These are phyloP conservation scores for Ptyas mucosa DNA, from an alignment of 2,113 vertebrate genomes.

Conservation along the genomic window DNA sequence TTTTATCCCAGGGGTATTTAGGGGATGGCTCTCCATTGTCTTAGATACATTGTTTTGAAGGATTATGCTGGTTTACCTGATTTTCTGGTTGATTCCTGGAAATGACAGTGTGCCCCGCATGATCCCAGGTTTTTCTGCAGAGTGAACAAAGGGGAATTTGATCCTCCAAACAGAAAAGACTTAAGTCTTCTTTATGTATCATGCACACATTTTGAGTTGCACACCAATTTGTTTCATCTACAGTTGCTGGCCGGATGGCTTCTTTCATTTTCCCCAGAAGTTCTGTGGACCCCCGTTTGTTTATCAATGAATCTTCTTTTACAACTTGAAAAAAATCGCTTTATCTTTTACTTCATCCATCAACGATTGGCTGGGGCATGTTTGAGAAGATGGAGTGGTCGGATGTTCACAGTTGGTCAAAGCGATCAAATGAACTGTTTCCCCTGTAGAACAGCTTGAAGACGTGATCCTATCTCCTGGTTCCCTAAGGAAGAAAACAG, in stretches of 20 bases:
- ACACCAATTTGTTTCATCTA: neutral
- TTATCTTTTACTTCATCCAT: neutral
- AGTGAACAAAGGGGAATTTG: neutral
- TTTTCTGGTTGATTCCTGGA: neutral
- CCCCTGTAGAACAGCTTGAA: accelerated
- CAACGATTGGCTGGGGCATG: neutral
- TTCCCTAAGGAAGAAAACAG: neutral
- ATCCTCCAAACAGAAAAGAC: slow-evolving; percentile 1
- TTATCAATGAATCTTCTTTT: neutral
- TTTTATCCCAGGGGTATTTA: neutral
- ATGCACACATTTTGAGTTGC: neutral
- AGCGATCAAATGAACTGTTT: neutral
- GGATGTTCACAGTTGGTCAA: neutral
- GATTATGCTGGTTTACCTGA: neutral
- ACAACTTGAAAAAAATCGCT: neutral
- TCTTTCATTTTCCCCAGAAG: neutral
- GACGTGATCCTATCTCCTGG: neutral
- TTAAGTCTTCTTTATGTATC: neutral
- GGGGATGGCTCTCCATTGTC: neutral
- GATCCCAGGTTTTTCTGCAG: neutral
- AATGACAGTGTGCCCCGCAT: neutral
- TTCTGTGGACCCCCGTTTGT: neutral
- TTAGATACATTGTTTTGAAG: neutral
- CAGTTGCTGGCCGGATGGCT: neutral
- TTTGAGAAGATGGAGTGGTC: neutral